These are phyloP conservation scores for Physocephala rufipes DNA, from an alignment of 2,888 invertebrate species.

Conservation along the genomic window DNA sequence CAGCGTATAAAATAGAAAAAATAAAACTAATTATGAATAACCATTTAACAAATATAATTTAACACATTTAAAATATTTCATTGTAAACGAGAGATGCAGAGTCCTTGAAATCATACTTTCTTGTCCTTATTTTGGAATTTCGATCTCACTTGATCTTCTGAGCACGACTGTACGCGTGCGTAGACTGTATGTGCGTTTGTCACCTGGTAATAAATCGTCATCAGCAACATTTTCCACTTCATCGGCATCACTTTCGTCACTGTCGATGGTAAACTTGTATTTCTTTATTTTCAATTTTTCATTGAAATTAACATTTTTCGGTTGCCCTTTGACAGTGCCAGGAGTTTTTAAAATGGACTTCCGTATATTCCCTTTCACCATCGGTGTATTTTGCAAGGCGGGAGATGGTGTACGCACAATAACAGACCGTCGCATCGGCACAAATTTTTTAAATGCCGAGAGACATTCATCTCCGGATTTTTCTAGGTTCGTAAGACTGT, in stretches of 20 bases:
- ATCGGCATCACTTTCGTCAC: conserved; percentile 43
- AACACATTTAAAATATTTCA: conserved; percentile 1
- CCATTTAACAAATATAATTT: background rate
- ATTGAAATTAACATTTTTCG: conserved; percentile 56
- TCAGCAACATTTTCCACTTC: conserved; percentile 12
- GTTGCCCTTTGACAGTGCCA: conserved; percentile 50
- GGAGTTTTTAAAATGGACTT: conserved; percentile 62
- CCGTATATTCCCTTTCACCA: conserved; percentile 36
- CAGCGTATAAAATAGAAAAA: too few relatives aligned
- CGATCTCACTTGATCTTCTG: conserved; percentile 49
- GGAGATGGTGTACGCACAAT: conserved; percentile 9
- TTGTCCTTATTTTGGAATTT: conserved; percentile 46
- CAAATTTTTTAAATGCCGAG: conserved; percentile 45
- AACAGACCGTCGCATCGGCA: conserved; percentile 30
- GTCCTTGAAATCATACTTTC: background rate
- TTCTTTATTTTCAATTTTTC: conserved; percentile 56
- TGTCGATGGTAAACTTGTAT: conserved; percentile 54
- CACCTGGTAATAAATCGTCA: background rate
- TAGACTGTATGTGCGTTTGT: conserved; percentile 47
- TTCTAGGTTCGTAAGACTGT: conserved; percentile 13
- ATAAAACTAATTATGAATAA: too few relatives aligned
- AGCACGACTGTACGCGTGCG: conserved; percentile 50
- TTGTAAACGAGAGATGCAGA: conserved; percentile 11
- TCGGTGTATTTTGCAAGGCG: background rate
- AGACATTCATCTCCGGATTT: conserved; percentile 30